Evolutionary conservation across 2,797 vertebrate species (phyloP), one percentile per base, ranked within the genome.

Genomic region (Chromis chromis): DNA sequence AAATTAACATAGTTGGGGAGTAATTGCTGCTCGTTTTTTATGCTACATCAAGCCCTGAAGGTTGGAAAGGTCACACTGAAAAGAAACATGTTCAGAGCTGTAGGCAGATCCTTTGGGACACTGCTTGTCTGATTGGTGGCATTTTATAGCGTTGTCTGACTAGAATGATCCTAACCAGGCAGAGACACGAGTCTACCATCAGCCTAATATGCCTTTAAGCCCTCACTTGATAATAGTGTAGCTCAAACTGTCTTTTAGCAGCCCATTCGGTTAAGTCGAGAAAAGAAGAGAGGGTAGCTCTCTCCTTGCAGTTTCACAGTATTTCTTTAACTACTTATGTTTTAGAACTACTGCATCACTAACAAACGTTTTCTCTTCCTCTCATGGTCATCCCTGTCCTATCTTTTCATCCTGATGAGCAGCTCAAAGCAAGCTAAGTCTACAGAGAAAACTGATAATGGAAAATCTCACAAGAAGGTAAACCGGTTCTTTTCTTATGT

Each of bases 401-500:
- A 8, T 66, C 28, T 21, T 21, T 48, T 31, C 40, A 9, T 56
- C 31, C 13, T 22, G 68, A 69, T 48, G 31, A 49, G 0, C 74
- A 93, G 93, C 63, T 49, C 53, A 28, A 93, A 92, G 66, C 55
- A 83, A 44, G 64, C 64, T 28, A 93, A 89, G 86, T 71, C 81
- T 22, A 25, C 55, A 65, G 78, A 84, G 68, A 85, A 65, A 56
- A 69, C 25, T 3, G 31, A 73, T 16, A 84, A 85, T 74, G 67
- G 58, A 8, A 89, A 89, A 24, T 46, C 79, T 57, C 66, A 56
- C 4, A 90, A 85, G 55, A 93, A 94, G 94, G 94, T 95, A 90
- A 78, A 46, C 13, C 28, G 22, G 22, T 16, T 4, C 24, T 21
- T 52, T 22, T 24, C 24, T 52, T n/a, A 8, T 46, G 17, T n/a